Base-by-base conservation (phyloP, 2,888 invertebrate species). In the Proisotoma minuta region DNA sequence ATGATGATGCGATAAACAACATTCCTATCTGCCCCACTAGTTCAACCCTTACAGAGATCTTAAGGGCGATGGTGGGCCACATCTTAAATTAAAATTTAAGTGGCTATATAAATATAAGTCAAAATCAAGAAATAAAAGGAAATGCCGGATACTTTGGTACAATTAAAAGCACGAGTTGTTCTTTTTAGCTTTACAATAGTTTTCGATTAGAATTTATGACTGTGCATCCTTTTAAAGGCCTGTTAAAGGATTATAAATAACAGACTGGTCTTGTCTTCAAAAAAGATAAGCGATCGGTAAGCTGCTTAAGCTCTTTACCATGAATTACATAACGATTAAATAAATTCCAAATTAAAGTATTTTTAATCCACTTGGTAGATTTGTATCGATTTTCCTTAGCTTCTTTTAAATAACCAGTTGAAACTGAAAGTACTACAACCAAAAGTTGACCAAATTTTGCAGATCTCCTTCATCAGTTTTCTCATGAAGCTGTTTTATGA, bases 1-100 rank as follows among this genome's bases (percentile, higher is more conserved):
- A 18, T 18, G 56, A 40, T 56, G 47, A 56, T 56, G n/a, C 56
- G 56, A 56, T 56, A 56, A 56, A 56, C 56, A 26, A 26, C 43
- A 56, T 56, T 56, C 56, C 26, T 56, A n/a, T 26, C 27, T 34
- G 18, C 47, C 26, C 18, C 39, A 20, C 34, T 29, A 5, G n/a
- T 28, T 20, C 39, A 15, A 15, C 34, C 28, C n/a, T 47, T 23
- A 18, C 49, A 12, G 22, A 22, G 49, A 49, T 49, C 43, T n/a
- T 43, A 43, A 43, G 20, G 5, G 22, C 43, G 56, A 47, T 39
- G 23, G 15, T 2, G 39, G 28, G 39, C 10, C 5, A 23, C 4
- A 15, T 56, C 56, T 43, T 47, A 56, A 56, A 43, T 43, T 27
- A 43, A 54, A 39, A 54, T 27, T 8, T 18, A 54, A 20, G 53